A percentile compares a stretch with the other conserved stretches of the same genome.
Conservation (phyloP, 2,113 vertebrate species). For the Lepisosteus osseus region DNA sequence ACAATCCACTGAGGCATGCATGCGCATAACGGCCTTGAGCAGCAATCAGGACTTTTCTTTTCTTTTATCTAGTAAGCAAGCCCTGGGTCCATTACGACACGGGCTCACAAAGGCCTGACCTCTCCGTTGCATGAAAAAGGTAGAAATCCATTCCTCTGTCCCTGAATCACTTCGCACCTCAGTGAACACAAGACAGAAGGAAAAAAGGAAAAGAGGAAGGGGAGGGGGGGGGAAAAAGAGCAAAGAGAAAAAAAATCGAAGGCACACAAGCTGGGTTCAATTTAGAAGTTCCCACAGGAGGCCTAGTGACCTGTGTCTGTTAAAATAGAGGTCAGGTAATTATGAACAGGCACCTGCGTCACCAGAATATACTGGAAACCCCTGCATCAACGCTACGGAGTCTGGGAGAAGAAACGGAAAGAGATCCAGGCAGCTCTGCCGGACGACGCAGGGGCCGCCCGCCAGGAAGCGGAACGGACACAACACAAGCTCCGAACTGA, state of each 20-base stretch:
- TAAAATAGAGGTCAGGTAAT: slow-evolving; percentile 71
- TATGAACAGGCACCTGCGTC: slow-evolving; percentile 57
- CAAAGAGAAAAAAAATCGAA: slow-evolving; percentile 57
- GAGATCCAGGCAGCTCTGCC: slow-evolving; percentile 51
- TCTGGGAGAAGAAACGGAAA: slow-evolving; percentile 55
- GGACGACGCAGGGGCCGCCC: slow-evolving; percentile 33
- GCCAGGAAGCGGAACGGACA: too few relatives aligned
- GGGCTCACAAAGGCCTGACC: slow-evolving; percentile 60
- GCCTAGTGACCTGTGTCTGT: slow-evolving; percentile 66
- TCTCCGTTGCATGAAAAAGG: slow-evolving; percentile 59
- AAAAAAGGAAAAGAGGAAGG: slow-evolving; percentile 47
- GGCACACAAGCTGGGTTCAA: slow-evolving; percentile 71
- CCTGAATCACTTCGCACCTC: slow-evolving; percentile 70
- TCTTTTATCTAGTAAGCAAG: slow-evolving; percentile 66
- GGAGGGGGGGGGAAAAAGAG: slow-evolving; percentile 52
- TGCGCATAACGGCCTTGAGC: slow-evolving; percentile 32
- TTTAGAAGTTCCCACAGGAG: slow-evolving; percentile 70
- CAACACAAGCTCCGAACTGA: too few relatives aligned
- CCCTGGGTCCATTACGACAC: slow-evolving; percentile 62
- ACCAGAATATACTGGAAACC: slow-evolving; percentile 55
- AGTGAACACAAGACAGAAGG: slow-evolving; percentile 65
- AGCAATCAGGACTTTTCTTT: slow-evolving; percentile 37
- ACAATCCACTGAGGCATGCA: slow-evolving; percentile 53
- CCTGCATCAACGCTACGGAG: slow-evolving; percentile 54
- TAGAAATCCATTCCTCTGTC: slow-evolving; percentile 62